Base-by-base conservation (phyloP, 2,888 invertebrate species). In the Quadriops clusia region DNA sequence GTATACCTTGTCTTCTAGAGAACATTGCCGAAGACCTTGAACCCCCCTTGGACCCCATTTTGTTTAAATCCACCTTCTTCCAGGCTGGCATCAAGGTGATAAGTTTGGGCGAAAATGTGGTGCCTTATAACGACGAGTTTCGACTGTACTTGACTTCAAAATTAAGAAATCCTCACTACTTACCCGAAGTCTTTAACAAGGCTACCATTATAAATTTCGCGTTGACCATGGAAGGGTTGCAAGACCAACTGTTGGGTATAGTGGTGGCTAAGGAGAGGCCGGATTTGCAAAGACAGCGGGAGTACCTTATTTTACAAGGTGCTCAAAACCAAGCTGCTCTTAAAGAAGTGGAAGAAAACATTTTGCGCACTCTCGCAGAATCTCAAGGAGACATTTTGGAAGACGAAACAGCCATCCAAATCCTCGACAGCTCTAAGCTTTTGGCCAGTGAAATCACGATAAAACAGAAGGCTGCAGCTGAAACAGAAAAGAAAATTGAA, bases 311-410 rank as follows among this genome's bases (percentile, higher is more conserved):
- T 31, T 67, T 83, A 3, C 77, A 84, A 57, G 71, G 78, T 44
- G 86, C 86, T 5, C 72, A 75, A 28, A 90, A 93, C 56, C 77
- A 75, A 52, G 73, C 78, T 33, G 78, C 82, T 2, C 59, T 93
- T 20, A 80, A 85, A 50, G 76, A 83, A 55, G 82, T 86, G 13
- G 91, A 93, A 62, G 85, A 90, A 53, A 82, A 80, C 60, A 91
- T 93, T 45, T 64, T 93, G 26, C 73, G 77, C 47, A 90, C 89
- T 1, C 61, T 93, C 30, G 79, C 85, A 23, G 74, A 81, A 49
- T 68, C 77, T 2, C 80, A 86, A 54, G 86, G 89, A 2, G 86
- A 89, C 54, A 89, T 93, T 51, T 65, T 93, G 37, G 91, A 91
- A 62, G 87, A 93, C 56, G 90, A 91, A 62, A 71, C 71, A 3